A percentile compares a stretch with the other conserved stretches of the same genome.
Conservation (phyloP, 2,797 vertebrate species). For the Hipposideros larvatus region DNA sequence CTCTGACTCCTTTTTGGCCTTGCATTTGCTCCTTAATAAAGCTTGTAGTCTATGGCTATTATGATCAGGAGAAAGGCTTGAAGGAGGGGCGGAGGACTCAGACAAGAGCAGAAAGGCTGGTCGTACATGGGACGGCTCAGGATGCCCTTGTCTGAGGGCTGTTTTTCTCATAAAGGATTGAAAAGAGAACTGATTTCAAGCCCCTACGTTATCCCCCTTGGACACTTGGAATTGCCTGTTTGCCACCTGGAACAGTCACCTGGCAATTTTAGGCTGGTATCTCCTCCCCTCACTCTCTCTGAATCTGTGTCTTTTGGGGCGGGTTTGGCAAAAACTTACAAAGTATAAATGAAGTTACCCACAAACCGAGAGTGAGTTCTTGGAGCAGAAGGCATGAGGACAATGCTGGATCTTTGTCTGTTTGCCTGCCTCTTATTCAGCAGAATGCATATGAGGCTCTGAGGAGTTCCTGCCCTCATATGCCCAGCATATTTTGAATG, state of each 20-base stretch:
- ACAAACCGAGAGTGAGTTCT: background rate
- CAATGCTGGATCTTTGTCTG: background rate
- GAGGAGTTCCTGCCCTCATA: fast-evolving
- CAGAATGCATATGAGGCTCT: fast-evolving
- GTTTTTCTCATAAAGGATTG: background rate
- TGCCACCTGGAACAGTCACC: background rate
- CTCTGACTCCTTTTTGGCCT: background rate
- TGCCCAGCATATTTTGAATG: background rate
- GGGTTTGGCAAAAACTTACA: background rate
- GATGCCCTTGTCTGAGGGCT: background rate
- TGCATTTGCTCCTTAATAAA: background rate
- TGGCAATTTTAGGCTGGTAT: background rate
- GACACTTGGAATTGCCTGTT: background rate
- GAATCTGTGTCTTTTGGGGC: background rate
- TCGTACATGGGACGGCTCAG: background rate
- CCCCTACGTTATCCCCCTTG: fast-evolving
- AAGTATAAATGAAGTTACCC: background rate
- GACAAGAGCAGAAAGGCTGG: background rate
- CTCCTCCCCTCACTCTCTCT: background rate
- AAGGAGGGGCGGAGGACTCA: too few species aligned
- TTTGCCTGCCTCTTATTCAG: background rate
- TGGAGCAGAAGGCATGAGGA: background rate
- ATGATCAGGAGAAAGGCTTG: background rate
- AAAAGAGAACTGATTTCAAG: background rate
- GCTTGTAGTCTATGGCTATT: background rate